Conservation (phyloP, 2,113 vertebrate species). For the Otolemur garnettii region DNA sequence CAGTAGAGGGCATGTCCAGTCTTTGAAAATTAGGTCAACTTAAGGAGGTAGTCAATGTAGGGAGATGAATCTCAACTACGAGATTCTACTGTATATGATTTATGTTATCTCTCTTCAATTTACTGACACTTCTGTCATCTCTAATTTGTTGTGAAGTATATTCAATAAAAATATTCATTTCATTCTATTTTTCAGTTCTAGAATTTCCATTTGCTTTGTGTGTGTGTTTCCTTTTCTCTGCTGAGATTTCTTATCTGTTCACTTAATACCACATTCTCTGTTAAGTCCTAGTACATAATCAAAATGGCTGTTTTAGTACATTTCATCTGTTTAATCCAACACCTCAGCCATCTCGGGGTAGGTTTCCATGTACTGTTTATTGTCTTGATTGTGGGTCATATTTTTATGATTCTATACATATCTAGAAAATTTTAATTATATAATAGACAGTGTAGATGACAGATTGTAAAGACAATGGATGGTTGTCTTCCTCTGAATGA, state of each 20-base stretch:
- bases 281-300: not conserved
- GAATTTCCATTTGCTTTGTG: not conserved
- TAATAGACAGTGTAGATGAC: not conserved
- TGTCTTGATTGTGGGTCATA: not conserved
- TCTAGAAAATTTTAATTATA: not conserved
- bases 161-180: not conserved
- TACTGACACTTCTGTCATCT: not conserved
- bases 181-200: not conserved
- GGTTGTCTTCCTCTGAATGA: not conserved
- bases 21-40: no score
- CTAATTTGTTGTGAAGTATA: not conserved
- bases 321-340: not conserved
- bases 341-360: not conserved
- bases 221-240: not conserved
- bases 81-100: not conserved
- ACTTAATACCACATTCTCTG: not conserved
- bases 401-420: not conserved
- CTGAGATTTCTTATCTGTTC: not conserved
- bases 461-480: not conserved
- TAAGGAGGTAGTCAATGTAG: no score
- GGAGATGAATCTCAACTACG: no score
- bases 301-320: not conserved
- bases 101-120: not conserved
- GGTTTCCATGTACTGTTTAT: not conserved
- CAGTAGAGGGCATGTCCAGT: no score